phyloP scores from a whole-genome alignment of 2,797 vertebrate genomes.

The Mus spretus region DNA sequence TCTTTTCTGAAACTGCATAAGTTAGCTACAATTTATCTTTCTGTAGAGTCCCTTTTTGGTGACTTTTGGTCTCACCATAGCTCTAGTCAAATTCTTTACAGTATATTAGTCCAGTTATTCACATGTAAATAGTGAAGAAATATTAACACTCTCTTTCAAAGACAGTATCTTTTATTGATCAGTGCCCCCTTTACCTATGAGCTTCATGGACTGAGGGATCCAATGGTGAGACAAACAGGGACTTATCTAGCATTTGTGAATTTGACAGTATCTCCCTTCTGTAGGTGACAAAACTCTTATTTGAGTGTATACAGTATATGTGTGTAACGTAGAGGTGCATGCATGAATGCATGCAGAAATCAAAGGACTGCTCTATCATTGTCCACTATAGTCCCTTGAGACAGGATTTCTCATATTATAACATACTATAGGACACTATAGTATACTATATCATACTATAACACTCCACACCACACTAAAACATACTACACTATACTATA shows the following conservation, averaged over 20 bases:
- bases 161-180: background rate
- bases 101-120: constrained; percentile 10
- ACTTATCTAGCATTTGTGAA: background rate
- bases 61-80: constrained; percentile 8
- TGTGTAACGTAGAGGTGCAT: background rate
- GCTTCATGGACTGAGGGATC: background rate
- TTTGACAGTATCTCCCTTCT: background rate
- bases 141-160: constrained; percentile 39
- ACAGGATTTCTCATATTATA: background rate
- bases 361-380: background rate
- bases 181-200: background rate
- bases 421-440: background rate
- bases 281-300: background rate
- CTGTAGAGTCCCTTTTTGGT: constrained; percentile 1
- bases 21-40: background rate
- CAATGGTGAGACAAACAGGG: background rate
- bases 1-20: constrained; percentile 7
- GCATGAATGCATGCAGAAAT: background rate
- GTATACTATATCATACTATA: too few relatives aligned
- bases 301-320: background rate
- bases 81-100: constrained; percentile 1
- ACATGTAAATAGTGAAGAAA: constrained; percentile 17
- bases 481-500: background rate
- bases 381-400: background rate
- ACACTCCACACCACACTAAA: too few relatives aligned